Conservation (phyloP, 2,888 invertebrate species). For the Rhamnusium bicolor region DNA sequence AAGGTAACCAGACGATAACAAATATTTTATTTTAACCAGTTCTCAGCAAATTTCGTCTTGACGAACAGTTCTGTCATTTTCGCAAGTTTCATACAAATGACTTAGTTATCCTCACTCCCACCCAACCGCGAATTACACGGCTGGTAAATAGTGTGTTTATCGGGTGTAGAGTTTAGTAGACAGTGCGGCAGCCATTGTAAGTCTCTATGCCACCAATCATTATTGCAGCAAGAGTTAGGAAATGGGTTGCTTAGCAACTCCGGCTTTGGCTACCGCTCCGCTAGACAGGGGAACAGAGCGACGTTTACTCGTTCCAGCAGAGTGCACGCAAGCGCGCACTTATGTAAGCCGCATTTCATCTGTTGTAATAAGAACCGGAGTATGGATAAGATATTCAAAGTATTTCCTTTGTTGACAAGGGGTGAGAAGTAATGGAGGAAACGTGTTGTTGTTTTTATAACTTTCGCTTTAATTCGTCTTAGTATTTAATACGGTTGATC, state of each 20-base stretch:
- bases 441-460: background rate
- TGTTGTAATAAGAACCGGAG: slow-evolving; percentile 1
- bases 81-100: slow-evolving; percentile 35
- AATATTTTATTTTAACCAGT: slow-evolving; percentile 23
- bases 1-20: background rate
- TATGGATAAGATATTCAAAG: background rate
- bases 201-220: slow-evolving; percentile 70
- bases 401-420: slow-evolving; percentile 28
- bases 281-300: slow-evolving; percentile 34
- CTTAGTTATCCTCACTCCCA: slow-evolving; percentile 29
- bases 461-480: background rate
- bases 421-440: slow-evolving; percentile 1
- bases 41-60: slow-evolving; percentile 32
- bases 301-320: slow-evolving; percentile 21
- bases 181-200: slow-evolving; percentile 70
- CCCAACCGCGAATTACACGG: slow-evolving; percentile 17
- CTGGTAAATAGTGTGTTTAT: slow-evolving; percentile 66
- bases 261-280: slow-evolving; percentile 29
- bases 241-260: slow-evolving; percentile 70
- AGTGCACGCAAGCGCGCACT: slow-evolving; percentile 31
- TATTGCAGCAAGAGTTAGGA: slow-evolving; percentile 70
- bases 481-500: background rate
- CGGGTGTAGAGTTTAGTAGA: slow-evolving; percentile 63
- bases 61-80: slow-evolving; percentile 5
- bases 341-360: background rate